Evolutionary conservation across 2,797 vertebrate species (phyloP).

Genomic region (Cryptoprocta ferox): DNA sequence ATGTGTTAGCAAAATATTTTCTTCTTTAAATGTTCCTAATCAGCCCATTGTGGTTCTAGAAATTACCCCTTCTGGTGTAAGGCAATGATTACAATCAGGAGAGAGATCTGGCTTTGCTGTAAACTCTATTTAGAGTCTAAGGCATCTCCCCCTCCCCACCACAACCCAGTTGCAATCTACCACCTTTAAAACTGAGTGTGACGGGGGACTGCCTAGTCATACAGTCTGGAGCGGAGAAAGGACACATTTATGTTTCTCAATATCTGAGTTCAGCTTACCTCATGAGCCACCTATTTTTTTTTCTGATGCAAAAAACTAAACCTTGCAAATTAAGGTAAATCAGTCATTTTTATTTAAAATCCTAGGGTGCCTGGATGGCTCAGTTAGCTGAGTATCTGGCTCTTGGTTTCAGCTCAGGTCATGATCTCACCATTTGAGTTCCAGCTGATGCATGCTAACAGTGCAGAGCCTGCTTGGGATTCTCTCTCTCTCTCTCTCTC

Average conservation of each 20-base stretch:
- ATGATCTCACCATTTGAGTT: no score
- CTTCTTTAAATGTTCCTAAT: slow-evolving; percentile 25
- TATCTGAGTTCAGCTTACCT: not conserved
- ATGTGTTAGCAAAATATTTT: not conserved
- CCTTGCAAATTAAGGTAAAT: not conserved
- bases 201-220: not conserved
- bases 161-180: not conserved
- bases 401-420: no score
- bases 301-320: not conserved
- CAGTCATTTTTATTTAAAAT: not conserved
- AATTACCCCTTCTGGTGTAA: not conserved
- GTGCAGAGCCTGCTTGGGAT: no score
- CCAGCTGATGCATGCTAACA: no score
- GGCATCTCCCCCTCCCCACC: not conserved
- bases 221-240: not conserved
- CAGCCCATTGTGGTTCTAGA: not conserved
- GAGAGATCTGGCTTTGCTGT: not conserved
- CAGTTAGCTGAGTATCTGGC: no score
- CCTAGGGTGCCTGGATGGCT: not conserved
- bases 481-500: no score
- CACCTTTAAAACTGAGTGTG: not conserved
- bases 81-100: not conserved
- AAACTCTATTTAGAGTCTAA: not conserved
- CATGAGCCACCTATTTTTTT: not conserved
- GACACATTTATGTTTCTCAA: not conserved